These are phyloP conservation scores for Pipistrellus pygmaeus DNA, from an alignment of 2,797 vertebrate genomes.

Conservation along the genomic window DNA sequence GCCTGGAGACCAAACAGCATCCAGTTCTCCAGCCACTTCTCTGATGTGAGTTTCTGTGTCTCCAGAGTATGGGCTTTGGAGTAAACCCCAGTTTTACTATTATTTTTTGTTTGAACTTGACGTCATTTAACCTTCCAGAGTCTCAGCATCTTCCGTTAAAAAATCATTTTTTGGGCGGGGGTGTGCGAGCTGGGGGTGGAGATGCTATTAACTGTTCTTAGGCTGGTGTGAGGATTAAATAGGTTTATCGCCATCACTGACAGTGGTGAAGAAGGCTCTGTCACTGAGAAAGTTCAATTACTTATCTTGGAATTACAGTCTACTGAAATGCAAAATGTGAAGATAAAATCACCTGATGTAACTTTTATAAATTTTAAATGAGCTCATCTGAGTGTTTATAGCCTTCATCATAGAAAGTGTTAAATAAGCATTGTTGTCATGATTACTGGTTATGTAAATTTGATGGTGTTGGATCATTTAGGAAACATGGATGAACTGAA, in stretches of 20 bases:
- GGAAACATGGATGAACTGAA: background rate
- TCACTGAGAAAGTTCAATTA: background rate
- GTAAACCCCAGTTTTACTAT: background rate
- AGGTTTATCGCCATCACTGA: background rate
- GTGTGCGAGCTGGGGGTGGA: too few relatives aligned
- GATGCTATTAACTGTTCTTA: background rate
- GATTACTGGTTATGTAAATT: background rate
- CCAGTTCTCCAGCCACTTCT: background rate
- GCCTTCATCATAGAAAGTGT: background rate
- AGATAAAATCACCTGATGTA: background rate
- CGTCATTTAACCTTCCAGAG: background rate
- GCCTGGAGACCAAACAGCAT: background rate
- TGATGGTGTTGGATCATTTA: slow-evolving; percentile 7
- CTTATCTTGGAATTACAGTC: background rate
- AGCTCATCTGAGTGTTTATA: background rate
- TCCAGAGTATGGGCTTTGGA: background rate
- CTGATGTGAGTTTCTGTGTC: background rate
- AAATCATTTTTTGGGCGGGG: background rate
- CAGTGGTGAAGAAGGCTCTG: background rate
- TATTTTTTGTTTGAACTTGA: background rate
- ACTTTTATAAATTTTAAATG: background rate
- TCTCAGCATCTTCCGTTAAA: background rate
- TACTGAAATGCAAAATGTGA: background rate
- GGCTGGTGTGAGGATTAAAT: background rate
- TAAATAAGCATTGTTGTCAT: background rate